Base-by-base conservation (phyloP, 2,797 vertebrate species). In the Xiphophorus birchmanni region DNA sequence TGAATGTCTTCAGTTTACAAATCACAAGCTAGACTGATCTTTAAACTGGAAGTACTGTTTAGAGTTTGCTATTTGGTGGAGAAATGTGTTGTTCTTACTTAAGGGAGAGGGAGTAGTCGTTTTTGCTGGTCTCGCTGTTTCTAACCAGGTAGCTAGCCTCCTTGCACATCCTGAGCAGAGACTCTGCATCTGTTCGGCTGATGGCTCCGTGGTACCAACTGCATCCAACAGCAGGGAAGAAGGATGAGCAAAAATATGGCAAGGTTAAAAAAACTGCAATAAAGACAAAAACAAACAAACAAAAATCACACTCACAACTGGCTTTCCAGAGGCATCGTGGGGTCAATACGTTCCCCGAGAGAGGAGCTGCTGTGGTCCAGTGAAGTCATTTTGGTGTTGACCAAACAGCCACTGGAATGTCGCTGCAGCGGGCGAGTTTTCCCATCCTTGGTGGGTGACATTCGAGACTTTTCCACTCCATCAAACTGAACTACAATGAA, bases 191-290 rank as follows among this genome's bases (percentile, higher is more conserved):
- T 0, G 97, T 99, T 82, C 99, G 94, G 90, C 98, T 99, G 96
- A 99, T 98, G 67, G 98, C 97, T 86, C 99, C 99, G 0, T 99
- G 99, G 95, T 99, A 99, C 99, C 99, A 99, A 94, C 99, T 99
- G 89, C 21, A 80, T 50, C 4, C 15, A 52, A 76, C 73, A 67
- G 32, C 4, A 65, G 45, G 32, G 78, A 35, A 67, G 0, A 71
- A 6, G 4, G 23, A 56, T 23, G 45, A 35, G 50, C 10, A 78
- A 45, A 76, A 4, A 4, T 37, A 58, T 15, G 35, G 18, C n/a
- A 12, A 73, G 11, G 40, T n/a, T 11, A 12, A 5, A 58, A 45
- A 47, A 48, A 56, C 29, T 9, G 56, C 26, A 65, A 60, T 13
- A 83, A 75, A 78, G 18, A 18, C 37, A 74, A 75, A 58, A 0